phyloP scores from a whole-genome alignment of 2,888 invertebrate genomes.

The Dasypogon diadema region DNA sequence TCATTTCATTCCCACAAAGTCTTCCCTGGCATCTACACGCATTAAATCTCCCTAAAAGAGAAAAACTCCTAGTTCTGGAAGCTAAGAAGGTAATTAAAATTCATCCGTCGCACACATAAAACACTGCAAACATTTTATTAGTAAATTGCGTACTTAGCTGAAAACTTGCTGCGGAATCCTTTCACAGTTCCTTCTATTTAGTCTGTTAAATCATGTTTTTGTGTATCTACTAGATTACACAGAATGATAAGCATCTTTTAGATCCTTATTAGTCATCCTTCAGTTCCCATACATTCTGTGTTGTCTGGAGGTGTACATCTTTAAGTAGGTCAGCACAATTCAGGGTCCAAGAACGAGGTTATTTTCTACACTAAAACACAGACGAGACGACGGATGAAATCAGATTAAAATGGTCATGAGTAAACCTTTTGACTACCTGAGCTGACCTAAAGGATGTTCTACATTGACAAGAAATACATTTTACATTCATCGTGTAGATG shows the following conservation, averaged over 20 bases:
- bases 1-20: too few relatives aligned
- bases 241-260: conserved; percentile 14
- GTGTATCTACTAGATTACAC: conserved; percentile 14
- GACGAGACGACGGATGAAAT: background rate
- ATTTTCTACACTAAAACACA: background rate
- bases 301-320: background rate
- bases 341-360: conserved; percentile 1
- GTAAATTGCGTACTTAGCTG: conserved; percentile 22
- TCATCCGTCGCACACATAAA: conserved; percentile 2
- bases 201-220: conserved; percentile 4
- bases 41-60: too few relatives aligned
- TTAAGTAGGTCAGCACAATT: background rate
- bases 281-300: background rate
- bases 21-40: too few relatives aligned
- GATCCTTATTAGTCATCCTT: conserved; percentile 30
- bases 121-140: conserved; percentile 30
- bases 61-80: too few relatives aligned
- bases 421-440: background rate
- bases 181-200: background rate
- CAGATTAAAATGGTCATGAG: conserved; percentile 7
- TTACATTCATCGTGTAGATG: conserved; percentile 15
- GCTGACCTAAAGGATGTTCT: too few relatives aligned
- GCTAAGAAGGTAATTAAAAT: conserved; percentile 21
- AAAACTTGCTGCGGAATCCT: background rate
- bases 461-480: background rate